Conservation (phyloP, 2,113 vertebrate genomes). For the Corvus hawaiiensis region DNA sequence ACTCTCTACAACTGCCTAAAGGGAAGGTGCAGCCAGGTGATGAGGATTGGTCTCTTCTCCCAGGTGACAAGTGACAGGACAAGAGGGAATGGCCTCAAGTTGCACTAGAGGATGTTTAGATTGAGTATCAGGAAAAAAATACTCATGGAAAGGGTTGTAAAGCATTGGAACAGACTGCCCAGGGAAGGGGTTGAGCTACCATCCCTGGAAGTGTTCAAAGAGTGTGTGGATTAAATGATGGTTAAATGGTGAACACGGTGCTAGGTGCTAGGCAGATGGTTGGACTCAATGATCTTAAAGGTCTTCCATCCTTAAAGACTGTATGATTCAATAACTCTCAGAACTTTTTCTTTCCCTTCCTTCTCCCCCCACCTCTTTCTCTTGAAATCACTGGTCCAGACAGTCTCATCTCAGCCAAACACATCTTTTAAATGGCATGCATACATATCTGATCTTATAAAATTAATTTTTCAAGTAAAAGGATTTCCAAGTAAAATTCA, state of each 20-base stretch:
- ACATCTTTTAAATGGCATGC: background rate
- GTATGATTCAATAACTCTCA: background rate
- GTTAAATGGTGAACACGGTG: background rate
- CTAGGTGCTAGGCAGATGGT: background rate
- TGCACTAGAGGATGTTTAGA: background rate
- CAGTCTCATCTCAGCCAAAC: background rate
- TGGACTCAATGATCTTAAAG: background rate
- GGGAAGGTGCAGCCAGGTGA: background rate
- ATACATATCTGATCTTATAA: background rate
- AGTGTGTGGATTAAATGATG: too few relatives aligned
- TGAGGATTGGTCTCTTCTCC: background rate
- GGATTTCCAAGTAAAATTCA: background rate
- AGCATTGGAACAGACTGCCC: background rate
- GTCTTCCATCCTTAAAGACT: background rate
- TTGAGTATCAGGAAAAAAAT: background rate
- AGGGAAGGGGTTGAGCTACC: background rate
- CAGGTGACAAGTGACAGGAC: background rate
- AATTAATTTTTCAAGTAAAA: background rate
- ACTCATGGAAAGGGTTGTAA: background rate
- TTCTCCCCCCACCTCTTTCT: background rate
- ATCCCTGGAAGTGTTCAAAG: background rate
- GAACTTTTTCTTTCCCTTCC: background rate
- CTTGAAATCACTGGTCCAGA: background rate
- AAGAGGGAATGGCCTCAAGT: background rate
- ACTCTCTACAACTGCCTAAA: background rate